These are phyloP conservation scores for Alectura lathami DNA, from an alignment of 2,113 vertebrate species.

Conservation along the genomic window DNA sequence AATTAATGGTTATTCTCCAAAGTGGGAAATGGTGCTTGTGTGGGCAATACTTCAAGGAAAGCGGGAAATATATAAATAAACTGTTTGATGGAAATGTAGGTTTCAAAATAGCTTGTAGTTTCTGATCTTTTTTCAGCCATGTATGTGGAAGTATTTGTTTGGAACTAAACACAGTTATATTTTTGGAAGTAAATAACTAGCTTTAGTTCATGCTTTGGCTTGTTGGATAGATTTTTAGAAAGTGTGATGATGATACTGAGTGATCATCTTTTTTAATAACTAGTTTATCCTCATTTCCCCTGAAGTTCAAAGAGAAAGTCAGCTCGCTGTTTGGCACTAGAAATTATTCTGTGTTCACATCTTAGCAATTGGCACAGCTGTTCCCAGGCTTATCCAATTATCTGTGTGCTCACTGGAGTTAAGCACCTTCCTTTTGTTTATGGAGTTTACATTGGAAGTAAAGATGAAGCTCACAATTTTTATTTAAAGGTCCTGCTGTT, in stretches of 20 bases:
- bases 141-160: slow-evolving; percentile 58
- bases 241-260: slow-evolving; percentile 8
- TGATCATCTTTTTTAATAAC: slow-evolving; percentile 40
- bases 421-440: background rate
- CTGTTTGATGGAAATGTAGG: slow-evolving; percentile 50
- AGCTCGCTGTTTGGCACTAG: slow-evolving; percentile 29
- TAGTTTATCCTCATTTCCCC: slow-evolving; percentile 51
- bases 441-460: background rate
- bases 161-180: slow-evolving; percentile 39
- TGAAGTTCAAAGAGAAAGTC: slow-evolving; percentile 50
- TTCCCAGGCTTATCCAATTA: slow-evolving; percentile 14
- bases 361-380: slow-evolving; percentile 22
- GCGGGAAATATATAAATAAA: slow-evolving; percentile 56
- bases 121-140: slow-evolving; percentile 62
- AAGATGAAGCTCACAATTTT: background rate
- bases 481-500: background rate
- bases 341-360: slow-evolving; percentile 38
- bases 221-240: slow-evolving; percentile 61
- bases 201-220: slow-evolving; percentile 54
- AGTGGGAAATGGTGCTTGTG: slow-evolving; percentile 52
- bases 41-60: slow-evolving; percentile 63
- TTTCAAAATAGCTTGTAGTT: slow-evolving; percentile 64
- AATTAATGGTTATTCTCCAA: slow-evolving; percentile 65
- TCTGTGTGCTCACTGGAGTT: background rate
- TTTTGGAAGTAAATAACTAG: slow-evolving; percentile 67